These are phyloP conservation scores for Megaustenia siamemsis DNA, from an alignment of 2,888 invertebrate genomes.

Conservation along the genomic window DNA sequence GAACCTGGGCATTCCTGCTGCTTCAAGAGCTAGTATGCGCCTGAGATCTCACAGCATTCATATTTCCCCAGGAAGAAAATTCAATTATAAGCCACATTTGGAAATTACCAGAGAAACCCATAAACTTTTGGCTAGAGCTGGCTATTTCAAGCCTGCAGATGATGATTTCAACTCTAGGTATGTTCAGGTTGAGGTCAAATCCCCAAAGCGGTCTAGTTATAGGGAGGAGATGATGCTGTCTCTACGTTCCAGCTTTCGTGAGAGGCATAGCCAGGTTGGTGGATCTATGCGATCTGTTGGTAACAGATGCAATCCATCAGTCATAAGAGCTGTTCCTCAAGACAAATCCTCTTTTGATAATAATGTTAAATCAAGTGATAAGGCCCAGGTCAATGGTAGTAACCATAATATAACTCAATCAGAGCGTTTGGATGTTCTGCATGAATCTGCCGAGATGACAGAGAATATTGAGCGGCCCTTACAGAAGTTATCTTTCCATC, in stretches of 20 bases:
- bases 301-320: not conserved
- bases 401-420: no score
- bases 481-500: not conserved
- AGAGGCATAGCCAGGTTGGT: conserved; percentile 6
- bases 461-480: not conserved
- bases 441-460: not conserved
- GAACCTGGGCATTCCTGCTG: conserved; percentile 40
- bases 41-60: conserved; percentile 66
- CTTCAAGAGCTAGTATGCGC: conserved; percentile 3
- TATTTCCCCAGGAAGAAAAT: conserved; percentile 52
- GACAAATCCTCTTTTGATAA: not conserved
- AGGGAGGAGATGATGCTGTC: conserved; percentile 43
- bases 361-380: not conserved
- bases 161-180: conserved; percentile 46
- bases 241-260: conserved; percentile 46
- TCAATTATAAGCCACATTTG: conserved; percentile 67
- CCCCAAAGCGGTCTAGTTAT: conserved; percentile 53
- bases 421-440: not conserved
- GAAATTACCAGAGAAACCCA: conserved; percentile 73
- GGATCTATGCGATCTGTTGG: conserved; percentile 33
- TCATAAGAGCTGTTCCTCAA: not conserved
- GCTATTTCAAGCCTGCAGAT: conserved; percentile 63
- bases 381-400: not conserved
- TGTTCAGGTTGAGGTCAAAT: conserved; percentile 56
- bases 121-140: conserved; percentile 72